These are phyloP conservation scores for Calameuta idolon DNA, from an alignment of 2,888 invertebrate species.

Conservation along the genomic window DNA sequence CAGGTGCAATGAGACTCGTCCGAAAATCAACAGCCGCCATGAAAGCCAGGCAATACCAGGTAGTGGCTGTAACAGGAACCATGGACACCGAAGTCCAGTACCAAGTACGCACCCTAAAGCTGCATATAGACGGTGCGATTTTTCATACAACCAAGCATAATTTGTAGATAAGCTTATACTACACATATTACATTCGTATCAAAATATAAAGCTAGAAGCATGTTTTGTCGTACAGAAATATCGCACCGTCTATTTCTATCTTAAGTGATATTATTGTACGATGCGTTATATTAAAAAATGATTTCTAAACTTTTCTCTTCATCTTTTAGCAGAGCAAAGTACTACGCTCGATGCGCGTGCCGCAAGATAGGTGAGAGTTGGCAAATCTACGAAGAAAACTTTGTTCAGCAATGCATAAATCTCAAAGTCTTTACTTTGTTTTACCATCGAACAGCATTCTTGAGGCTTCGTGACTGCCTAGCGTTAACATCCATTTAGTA, in stretches of 20 bases:
- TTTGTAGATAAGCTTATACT: neutral
- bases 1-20: conserved; percentile 74
- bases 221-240: neutral
- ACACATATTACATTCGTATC: neutral
- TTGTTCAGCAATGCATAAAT: neutral
- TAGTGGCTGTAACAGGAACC: conserved; percentile 82
- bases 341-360: conserved; percentile 79
- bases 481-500: conserved; percentile 12
- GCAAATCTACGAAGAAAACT: conserved; percentile 28
- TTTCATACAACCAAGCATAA: neutral
- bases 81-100: conserved; percentile 80
- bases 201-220: neutral
- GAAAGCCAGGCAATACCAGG: conserved; percentile 88
- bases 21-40: conserved; percentile 81
- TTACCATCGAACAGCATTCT: conserved; percentile 13
- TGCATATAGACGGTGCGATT: conserved; percentile 1
- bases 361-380: conserved; percentile 76
- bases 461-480: conserved; percentile 29
- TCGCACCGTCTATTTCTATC: neutral
- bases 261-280: neutral
- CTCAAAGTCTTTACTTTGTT: conserved; percentile 6
- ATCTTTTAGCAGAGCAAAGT: conserved; percentile 82
- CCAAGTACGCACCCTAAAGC: conserved; percentile 70
- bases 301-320: conserved; percentile 33
- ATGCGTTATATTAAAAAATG: neutral